phyloP scores from a whole-genome alignment of 2,113 vertebrate species.

The Reinhardtius hippoglossoides region DNA sequence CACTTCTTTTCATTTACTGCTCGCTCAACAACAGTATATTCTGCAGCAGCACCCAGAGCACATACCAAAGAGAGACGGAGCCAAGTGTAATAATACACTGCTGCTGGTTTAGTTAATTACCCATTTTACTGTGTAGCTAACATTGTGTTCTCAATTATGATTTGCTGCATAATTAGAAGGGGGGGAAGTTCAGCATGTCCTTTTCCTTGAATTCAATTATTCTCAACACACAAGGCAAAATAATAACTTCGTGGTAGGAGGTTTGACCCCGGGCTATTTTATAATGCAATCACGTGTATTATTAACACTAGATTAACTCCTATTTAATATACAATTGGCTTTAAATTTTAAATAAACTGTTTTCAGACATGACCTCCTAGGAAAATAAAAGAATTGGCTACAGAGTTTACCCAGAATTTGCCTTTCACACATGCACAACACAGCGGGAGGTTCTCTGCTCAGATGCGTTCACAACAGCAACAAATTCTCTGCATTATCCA shows the following conservation, averaged over 20 bases:
- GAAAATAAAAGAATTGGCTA: no score
- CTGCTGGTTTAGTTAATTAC: constrained; percentile 52
- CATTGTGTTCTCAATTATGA: constrained; percentile 47
- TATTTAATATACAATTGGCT: not conserved
- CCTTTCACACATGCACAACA: no score
- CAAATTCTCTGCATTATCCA: no score
- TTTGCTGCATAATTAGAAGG: constrained; percentile 24
- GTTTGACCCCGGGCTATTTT: constrained; percentile 9
- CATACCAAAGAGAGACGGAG: constrained; percentile 13
- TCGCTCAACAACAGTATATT: constrained; percentile 49
- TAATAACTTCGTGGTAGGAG: constrained; percentile 11
- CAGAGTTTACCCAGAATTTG: no score
- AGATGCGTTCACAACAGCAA: no score
- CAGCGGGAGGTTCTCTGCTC: no score
- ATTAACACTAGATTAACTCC: constrained; percentile 5
- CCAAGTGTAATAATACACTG: constrained; percentile 25
- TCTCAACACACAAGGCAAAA: constrained; percentile 25
- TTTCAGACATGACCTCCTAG: no score
- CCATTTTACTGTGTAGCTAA: constrained; percentile 43
- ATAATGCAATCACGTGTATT: constrained; percentile 5
- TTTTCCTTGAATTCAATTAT: constrained; percentile 47
- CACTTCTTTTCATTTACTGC: constrained; percentile 24
- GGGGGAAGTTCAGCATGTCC: constrained; percentile 16
- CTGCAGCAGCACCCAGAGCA: constrained; percentile 49
- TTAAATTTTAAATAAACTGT: not conserved